Conservation (phyloP, 2,797 vertebrate species). For the Aplochiton taeniatus region DNA sequence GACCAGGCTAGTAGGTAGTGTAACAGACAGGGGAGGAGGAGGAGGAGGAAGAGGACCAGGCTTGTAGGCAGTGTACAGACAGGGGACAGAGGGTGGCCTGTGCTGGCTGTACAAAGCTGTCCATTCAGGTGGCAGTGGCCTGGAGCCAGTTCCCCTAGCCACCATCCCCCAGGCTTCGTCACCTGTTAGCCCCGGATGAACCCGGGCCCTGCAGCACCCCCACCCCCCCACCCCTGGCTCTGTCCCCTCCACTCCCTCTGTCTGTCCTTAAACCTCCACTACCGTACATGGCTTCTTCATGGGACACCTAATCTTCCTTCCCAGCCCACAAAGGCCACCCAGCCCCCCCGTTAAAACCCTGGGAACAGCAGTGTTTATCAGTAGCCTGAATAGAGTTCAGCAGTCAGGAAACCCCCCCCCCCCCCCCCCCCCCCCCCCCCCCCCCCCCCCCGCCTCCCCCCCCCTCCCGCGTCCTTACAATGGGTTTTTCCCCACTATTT, state of each 20-base stretch:
- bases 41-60: neutral
- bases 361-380: constrained; percentile 11
- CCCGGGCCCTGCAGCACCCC: neutral
- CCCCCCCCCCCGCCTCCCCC: neutral
- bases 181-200: constrained; percentile 48
- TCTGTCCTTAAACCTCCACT: no score
- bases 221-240: neutral
- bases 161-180: constrained; percentile 45
- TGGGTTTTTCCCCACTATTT: neutral
- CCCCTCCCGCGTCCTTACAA: neutral
- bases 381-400: constrained; percentile 3
- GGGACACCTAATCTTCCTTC: neutral
- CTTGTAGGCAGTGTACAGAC: no score
- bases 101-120: constrained; percentile 60
- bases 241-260: neutral
- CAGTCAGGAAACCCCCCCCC: constrained; percentile 17
- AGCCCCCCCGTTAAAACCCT: neutral
- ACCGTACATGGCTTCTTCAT: no score
- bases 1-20: neutral
- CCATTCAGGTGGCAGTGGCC: constrained; percentile 57
- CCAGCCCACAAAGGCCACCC: constrained; percentile 5
- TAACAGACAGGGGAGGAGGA: neutral
- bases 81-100: constrained; percentile 47
- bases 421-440: neutral
- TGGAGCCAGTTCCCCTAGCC: constrained; percentile 35